Evolutionary conservation across 2,113 vertebrate species (phyloP), one percentile per base, ranked within the genome.

Genomic region (Eudorcas thomsonii): DNA sequence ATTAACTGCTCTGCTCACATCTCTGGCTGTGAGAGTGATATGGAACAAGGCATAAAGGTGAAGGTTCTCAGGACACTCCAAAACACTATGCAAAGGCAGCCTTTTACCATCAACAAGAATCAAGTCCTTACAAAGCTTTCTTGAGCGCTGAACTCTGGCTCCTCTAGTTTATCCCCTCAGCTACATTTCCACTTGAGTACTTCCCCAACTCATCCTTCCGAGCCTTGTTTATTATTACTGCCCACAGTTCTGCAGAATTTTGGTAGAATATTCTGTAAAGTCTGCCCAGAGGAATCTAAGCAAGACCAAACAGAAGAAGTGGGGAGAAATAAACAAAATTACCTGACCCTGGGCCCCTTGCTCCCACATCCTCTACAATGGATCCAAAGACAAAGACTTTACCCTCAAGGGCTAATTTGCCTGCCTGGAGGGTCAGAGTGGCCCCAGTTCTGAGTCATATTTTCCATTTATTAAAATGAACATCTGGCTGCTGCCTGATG

Each of bases 391-490:
- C 86, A 39, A 48, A 96, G 78, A 57, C 67, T 50, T 77, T 85
- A 57, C 57, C 77, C 30, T 94, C 77, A 1, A 4, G 25, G 62
- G 71, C 94, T 97, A 7, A 97, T 98, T 95, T 97, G 97, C 96
- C 96, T 98, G 88, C 85, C 28, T 50, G 25, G 33, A 92, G 85
- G 92, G 36, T 88, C 90, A 85, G 90, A 43, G 17, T 60, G 80
- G 88, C 60, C 83, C 50, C 26, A 26, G 83, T 33, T 94, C 85
- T 91, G 95, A 95, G 93, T 95, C 96, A 97, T 43, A 97, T 86
- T 98, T 98, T 98, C 98, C 98, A 97, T 96, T 80, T 98, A 97
- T 96, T 97, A 98, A 97, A 98, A 97, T 98, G 97, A 97, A 97
- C 97, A 98, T 95, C 96, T 98, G 98, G 97, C 60, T 43, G 84